Base-by-base conservation (phyloP, 1,140 invertebrate species). In the Scaptomyza montana region DNA sequence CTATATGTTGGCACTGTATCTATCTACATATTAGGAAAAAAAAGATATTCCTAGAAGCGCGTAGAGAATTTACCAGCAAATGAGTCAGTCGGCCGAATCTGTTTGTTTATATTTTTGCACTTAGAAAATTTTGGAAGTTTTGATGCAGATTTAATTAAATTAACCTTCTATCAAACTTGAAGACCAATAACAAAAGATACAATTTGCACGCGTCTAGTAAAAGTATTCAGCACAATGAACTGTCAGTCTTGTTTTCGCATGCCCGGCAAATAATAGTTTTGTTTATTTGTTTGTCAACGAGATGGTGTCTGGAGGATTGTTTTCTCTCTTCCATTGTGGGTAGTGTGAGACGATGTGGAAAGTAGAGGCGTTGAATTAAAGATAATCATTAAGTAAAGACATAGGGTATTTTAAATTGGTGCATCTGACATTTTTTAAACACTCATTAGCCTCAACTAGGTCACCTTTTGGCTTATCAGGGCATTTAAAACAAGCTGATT, bases 381-480 rank as follows among this genome's bases (percentile, higher is more conserved):
- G 33, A n/a, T 25, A 7, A 51, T 5, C 9, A 28, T 6, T n/a
- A 25, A 4, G 8, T 25, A 8, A n/a, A 51, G 2, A 51, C 10
- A 51, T 33, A 28, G 56, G 28, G 57, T 54, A 68, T 39, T 3
- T 12, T 3, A 36, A 39, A 12, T n/a, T 10, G 12, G n/a, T 43
- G 59, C 19, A 13, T 16, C 10, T 65, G 62, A 16, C 41, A 46
- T 68, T 49, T 67, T 81, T 73, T 21, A 47, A 55, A 70, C 47
- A 69, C 59, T 33, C 55, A 50, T 60, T 73, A 70, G 73, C 62
- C 64, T 63, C 81, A 81, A 87, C 49, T 81, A 67, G 71, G 81
- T 87, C 82, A 87, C 77, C 82, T 86, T 86, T 87, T 76, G 71
- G 70, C 78, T 86, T 86, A 86, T 86, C 81, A 86, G 77, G 76